A percentile compares a stretch with the other conserved stretches of the same genome.
phyloP scores from a whole-genome alignment of 2,888 invertebrate genomes.

The Corbicula japonica region DNA sequence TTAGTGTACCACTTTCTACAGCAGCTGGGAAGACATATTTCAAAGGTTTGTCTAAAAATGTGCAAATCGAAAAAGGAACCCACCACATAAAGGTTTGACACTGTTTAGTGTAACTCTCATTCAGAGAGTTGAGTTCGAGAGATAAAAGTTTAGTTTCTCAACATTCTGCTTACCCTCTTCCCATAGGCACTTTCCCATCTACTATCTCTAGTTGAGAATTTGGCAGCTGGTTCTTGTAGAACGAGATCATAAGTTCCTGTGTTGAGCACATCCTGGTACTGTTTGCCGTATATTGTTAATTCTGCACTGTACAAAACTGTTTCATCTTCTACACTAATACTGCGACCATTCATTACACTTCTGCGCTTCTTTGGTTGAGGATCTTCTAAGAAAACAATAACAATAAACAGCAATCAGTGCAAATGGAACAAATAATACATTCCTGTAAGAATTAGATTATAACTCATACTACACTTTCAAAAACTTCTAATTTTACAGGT shows the following conservation, averaged over 20 bases:
- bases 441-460: no score
- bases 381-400: slow-evolving; percentile 76
- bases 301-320: slow-evolving; percentile 88
- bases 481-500: no score
- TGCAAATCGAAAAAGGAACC: no score
- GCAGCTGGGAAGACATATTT: no score
- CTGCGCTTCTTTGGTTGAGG: slow-evolving; percentile 78
- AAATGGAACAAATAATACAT: no score
- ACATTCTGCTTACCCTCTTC: slow-evolving; percentile 87
- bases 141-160: neutral
- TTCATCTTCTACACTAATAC: slow-evolving; percentile 66
- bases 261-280: slow-evolving; percentile 93
- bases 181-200: slow-evolving; percentile 91
- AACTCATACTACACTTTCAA: no score
- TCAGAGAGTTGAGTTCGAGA: no score
- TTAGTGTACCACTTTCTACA: no score
- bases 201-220: slow-evolving; percentile 90
- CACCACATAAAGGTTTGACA: no score
- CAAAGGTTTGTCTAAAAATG: no score
- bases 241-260: slow-evolving; percentile 97
- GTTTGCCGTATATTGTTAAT: slow-evolving; percentile 95
- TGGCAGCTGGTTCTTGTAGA: slow-evolving; percentile 90
- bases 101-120: no score
- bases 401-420: no score
- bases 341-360: slow-evolving; percentile 70